Percentiles rank a stretch among this genome's conserved stretches.
Conservation (phyloP, 2,888 invertebrate genomes). For the Meghimatium bilineatum region DNA sequence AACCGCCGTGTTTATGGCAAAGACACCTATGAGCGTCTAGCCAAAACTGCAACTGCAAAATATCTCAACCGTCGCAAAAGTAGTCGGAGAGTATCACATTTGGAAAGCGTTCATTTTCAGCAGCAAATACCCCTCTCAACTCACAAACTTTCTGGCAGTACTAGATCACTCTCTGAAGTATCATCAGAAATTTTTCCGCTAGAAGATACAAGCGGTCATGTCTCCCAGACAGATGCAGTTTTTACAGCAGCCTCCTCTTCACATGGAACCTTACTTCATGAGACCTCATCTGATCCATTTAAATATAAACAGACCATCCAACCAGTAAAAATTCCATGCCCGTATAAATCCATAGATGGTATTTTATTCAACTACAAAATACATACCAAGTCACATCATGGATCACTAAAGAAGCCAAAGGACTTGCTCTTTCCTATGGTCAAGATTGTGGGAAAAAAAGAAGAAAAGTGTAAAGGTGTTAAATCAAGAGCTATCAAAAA, state of each 20-base stretch:
- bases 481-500: conserved; percentile 32
- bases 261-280: not conserved
- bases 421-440: conserved; percentile 50
- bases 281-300: too few species aligned
- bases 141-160: not conserved
- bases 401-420: conserved; percentile 46
- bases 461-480: conserved; percentile 13
- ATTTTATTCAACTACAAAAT: not conserved
- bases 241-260: not conserved
- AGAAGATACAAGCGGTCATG: not conserved
- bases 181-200: not conserved
- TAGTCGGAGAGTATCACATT: not conserved
- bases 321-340: not conserved
- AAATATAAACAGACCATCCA: too few species aligned
- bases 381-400: not conserved
- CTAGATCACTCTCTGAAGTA: not conserved
- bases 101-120: not conserved
- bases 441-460: conserved; percentile 29
- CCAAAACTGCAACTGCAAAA: conserved; percentile 36
- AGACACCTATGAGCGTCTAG: conserved; percentile 42
- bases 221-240: not conserved
- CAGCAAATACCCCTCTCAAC: not conserved
- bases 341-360: conserved; percentile 4
- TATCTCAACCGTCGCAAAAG: conserved; percentile 11
- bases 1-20: conserved; percentile 61